These are phyloP conservation scores for Microctonus brassicae DNA, from an alignment of 2,888 invertebrate genomes.

Conservation along the genomic window DNA sequence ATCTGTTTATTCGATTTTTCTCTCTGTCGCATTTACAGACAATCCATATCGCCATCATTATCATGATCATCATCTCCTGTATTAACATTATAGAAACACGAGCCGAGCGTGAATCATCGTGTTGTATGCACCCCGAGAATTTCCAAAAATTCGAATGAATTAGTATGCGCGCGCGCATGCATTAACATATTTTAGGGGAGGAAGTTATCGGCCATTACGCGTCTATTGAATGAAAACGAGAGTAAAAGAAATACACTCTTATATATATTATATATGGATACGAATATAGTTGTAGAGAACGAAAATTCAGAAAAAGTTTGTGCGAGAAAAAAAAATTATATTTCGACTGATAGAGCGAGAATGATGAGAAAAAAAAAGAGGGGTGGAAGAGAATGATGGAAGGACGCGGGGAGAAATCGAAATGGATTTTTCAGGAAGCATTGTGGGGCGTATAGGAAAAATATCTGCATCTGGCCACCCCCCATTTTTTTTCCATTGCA, in stretches of 20 bases:
- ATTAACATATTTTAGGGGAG: conserved; percentile 62
- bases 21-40: conserved; percentile 18
- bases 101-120: conserved; percentile 58
- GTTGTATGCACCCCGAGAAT: conserved; percentile 33
- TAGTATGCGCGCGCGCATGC: conserved; percentile 63
- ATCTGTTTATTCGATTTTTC: no score
- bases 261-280: conserved; percentile 35
- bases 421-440: conserved; percentile 52
- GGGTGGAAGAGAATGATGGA: conserved; percentile 3
- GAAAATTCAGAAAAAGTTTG: neutral
- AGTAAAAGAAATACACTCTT: conserved; percentile 34
- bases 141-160: conserved; percentile 66
- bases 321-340: conserved; percentile 29
- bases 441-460: conserved; percentile 45
- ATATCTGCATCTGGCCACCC: conserved; percentile 54
- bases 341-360: conserved; percentile 23
- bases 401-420: conserved; percentile 53
- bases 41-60: neutral
- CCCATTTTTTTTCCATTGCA: conserved; percentile 18
- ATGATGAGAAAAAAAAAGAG: conserved; percentile 1
- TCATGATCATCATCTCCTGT: conserved; percentile 3
- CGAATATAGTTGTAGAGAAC: conserved; percentile 44
- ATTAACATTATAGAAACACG: conserved; percentile 32
- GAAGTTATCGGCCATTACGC: conserved; percentile 60
- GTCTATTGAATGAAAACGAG: conserved; percentile 47